These are phyloP conservation scores for Dolichallabes microphthalmus DNA, from an alignment of 2,113 vertebrate species.

Conservation along the genomic window DNA sequence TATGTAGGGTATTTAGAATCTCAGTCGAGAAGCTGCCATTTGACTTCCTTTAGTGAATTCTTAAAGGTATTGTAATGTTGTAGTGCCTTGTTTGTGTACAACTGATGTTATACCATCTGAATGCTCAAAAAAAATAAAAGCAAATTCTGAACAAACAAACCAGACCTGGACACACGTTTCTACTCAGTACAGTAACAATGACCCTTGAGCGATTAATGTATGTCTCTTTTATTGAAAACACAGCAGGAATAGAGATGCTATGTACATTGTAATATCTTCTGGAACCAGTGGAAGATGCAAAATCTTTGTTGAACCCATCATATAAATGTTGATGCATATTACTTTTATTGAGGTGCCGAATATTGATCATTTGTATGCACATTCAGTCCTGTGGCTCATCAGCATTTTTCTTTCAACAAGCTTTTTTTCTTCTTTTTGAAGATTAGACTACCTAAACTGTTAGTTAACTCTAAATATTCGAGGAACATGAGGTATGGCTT, in stretches of 20 bases:
- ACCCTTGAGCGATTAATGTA: not conserved
- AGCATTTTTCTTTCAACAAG: conserved; percentile 2
- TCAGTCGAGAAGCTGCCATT: not conserved
- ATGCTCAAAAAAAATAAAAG: not conserved
- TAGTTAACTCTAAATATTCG: not conserved
- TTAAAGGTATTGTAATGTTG: not conserved
- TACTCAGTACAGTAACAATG: not conserved
- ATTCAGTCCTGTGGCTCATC: conserved; percentile 18
- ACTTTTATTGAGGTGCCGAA: conserved; percentile 9
- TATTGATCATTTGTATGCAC: not conserved
- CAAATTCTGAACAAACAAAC: not conserved
- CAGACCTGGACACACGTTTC: not conserved
- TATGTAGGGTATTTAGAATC: not conserved
- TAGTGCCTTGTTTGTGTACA: not conserved
- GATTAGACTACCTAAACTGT: not conserved
- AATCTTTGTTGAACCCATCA: not conserved
- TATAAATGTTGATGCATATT: not conserved
- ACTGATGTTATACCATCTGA: not conserved
- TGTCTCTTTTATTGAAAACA: conserved; percentile 33
- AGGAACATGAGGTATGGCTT: not conserved
- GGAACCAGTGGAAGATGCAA: not conserved
- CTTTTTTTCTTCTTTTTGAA: not conserved
- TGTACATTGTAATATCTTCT: not conserved
- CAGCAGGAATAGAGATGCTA: not conserved
- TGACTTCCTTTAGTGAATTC: not conserved